Evolutionary conservation across 2,797 vertebrate species (phyloP).

Genomic region (Pseudotriccus pelzelni): DNA sequence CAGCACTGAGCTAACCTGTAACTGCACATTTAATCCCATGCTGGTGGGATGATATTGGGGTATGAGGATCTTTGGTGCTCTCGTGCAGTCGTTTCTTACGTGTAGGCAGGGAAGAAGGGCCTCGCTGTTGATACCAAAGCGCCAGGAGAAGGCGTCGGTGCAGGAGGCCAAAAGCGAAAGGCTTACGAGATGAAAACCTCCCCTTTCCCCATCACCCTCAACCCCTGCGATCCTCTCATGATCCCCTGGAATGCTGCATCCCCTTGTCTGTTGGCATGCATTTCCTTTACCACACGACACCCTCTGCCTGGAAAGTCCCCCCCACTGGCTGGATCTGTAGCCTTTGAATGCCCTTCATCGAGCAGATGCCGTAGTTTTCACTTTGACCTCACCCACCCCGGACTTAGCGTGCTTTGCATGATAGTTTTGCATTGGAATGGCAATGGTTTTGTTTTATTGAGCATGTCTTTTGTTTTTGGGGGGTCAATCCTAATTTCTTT

Average conservation of each 20-base stretch:
- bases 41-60: not conserved
- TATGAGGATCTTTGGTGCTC: not conserved
- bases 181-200: not conserved
- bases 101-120: not conserved
- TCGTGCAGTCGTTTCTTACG: not conserved
- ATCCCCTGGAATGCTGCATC: slow-evolving; percentile 47
- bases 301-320: slow-evolving; percentile 60
- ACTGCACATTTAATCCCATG: not conserved
- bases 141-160: not conserved
- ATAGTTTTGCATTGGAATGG: slow-evolving; percentile 83
- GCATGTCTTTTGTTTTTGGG: slow-evolving; percentile 84
- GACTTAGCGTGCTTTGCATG: slow-evolving; percentile 82
- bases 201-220: not conserved
- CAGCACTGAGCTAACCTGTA: not conserved
- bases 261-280: slow-evolving; percentile 73
- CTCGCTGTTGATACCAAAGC: not conserved
- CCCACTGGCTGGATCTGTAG: slow-evolving; percentile 48
- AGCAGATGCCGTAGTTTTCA: slow-evolving; percentile 53
- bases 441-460: slow-evolving; percentile 79
- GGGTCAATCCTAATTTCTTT: slow-evolving; percentile 86
- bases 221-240: slow-evolving; percentile 27
- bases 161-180: not conserved
- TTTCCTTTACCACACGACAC: slow-evolving; percentile 59
- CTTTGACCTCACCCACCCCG: slow-evolving; percentile 26
- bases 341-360: slow-evolving; percentile 53